Percentiles rank a stretch among this genome's conserved stretches.
Evolutionary conservation across 2,797 vertebrate genomes (phyloP).

Genomic region (Ataeniobius toweri): DNA sequence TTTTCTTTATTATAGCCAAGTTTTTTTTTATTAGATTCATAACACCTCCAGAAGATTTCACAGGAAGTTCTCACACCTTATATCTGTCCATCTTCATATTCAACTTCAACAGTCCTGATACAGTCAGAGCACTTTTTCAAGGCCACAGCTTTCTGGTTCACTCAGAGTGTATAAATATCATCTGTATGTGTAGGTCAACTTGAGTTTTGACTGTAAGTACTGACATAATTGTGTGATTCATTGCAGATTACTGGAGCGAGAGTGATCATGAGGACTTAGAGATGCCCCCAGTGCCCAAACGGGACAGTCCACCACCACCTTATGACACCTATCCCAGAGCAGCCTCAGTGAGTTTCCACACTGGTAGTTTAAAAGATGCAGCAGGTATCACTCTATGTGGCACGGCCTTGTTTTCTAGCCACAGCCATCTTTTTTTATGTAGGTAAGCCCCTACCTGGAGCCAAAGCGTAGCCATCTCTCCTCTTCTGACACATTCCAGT

Average conservation of each 20-base stretch:
- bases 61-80: slow-evolving; percentile 52
- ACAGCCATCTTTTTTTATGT: slow-evolving; percentile 17
- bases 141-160: slow-evolving; percentile 8
- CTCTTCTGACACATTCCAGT: slow-evolving; percentile 94
- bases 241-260: slow-evolving; percentile 98
- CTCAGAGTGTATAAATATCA: background rate
- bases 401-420: slow-evolving; percentile 1
- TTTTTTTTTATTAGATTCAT: slow-evolving; percentile 48
- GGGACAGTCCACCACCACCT: slow-evolving; percentile 96
- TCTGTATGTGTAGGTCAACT: background rate
- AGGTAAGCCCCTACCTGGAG: slow-evolving; percentile 93
- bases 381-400: background rate
- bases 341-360: slow-evolving; percentile 86
- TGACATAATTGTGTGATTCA: slow-evolving; percentile 16
- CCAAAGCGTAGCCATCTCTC: slow-evolving; percentile 92
- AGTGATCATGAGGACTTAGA: slow-evolving; percentile 97
- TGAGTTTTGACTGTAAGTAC: slow-evolving; percentile 2
- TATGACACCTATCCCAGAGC: slow-evolving; percentile 96
- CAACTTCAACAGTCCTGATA: slow-evolving; percentile 23
- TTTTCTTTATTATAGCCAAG: slow-evolving; percentile 28
- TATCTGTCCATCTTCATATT: slow-evolving; percentile 42
- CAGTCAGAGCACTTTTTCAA: slow-evolving; percentile 19
- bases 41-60: slow-evolving; percentile 54
- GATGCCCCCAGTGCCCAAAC: slow-evolving; percentile 90
- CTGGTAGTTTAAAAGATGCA: slow-evolving; percentile 4